These are phyloP conservation scores for Zaprionus lachaisei DNA, from an alignment of 1,140 invertebrate species.

Conservation along the genomic window DNA sequence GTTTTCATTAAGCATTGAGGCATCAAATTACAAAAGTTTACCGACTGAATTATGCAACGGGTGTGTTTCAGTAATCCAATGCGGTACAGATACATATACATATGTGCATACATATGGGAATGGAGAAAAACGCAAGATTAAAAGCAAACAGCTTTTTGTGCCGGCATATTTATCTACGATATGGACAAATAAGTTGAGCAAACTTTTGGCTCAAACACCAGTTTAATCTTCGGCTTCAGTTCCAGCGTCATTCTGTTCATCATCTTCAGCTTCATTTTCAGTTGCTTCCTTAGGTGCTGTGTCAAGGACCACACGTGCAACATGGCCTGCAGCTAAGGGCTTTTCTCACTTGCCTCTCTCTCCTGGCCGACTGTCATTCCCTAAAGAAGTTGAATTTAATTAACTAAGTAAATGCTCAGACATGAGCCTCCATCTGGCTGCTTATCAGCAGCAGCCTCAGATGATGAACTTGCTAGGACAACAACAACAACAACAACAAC, in stretches of 20 bases:
- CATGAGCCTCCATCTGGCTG: conserved; percentile 58
- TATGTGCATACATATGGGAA: conserved; percentile 26
- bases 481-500: conserved; percentile 28
- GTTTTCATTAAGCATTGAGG: conserved; percentile 68
- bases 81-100: conserved; percentile 43
- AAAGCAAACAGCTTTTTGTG: conserved; percentile 66
- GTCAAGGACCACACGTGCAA: conserved; percentile 36
- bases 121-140: conserved; percentile 60
- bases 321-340: conserved; percentile 39
- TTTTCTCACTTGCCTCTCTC: conserved; percentile 36
- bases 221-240: neutral
- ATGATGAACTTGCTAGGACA: conserved; percentile 34
- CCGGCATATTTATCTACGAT: conserved; percentile 66
- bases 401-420: conserved; percentile 81
- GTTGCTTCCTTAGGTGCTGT: neutral
- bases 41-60: conserved; percentile 54
- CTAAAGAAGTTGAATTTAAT: conserved; percentile 79
- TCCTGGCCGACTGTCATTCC: conserved; percentile 36
- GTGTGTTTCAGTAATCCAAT: conserved; percentile 33
- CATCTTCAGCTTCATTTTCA: conserved; percentile 5
- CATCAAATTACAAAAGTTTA: conserved; percentile 65
- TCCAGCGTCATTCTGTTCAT: neutral
- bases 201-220: conserved; percentile 37
- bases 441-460: conserved; percentile 59
- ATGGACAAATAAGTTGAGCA: conserved; percentile 64